Conservation (phyloP, 2,797 vertebrate genomes). For the Semaprochilodus insignis region DNA sequence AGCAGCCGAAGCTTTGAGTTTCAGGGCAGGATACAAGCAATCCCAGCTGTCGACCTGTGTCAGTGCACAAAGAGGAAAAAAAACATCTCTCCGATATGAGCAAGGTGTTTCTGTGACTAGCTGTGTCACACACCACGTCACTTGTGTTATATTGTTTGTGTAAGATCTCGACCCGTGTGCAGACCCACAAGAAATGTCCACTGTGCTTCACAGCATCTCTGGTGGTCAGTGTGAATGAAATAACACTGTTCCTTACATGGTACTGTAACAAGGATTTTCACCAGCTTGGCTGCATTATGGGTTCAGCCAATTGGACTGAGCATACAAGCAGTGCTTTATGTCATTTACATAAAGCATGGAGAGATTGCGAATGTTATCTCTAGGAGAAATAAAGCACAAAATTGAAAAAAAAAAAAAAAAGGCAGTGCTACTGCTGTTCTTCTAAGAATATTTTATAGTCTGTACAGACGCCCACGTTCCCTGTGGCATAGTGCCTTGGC, state of each 20-base stretch:
- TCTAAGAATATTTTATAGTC: slow-evolving; percentile 35
- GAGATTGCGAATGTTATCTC: neutral
- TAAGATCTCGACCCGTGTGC: neutral
- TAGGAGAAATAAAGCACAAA: neutral
- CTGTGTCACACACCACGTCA: neutral
- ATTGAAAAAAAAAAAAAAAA: neutral
- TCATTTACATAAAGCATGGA: neutral
- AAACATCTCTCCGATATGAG: neutral
- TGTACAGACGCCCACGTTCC: slow-evolving; percentile 12
- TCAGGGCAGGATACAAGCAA: neutral
- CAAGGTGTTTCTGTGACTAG: neutral
- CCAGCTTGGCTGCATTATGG: neutral
- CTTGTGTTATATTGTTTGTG: neutral
- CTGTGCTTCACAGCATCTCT: neutral
- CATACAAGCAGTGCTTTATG: neutral
- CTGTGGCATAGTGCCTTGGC: slow-evolving; percentile 22
- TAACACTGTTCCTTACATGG: neutral
- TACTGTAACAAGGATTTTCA: too few relatives aligned
- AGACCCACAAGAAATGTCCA: neutral
- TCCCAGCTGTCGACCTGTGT: neutral
- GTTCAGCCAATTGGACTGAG: neutral
- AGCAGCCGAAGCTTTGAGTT: too few relatives aligned
- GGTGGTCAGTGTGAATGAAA: neutral
- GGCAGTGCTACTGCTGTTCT: slow-evolving; percentile 10
- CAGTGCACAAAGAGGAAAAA: neutral